A percentile compares a stretch with the other conserved stretches of the same genome.
phyloP scores from a whole-genome alignment of 2,888 invertebrate genomes.

The Sicus ferrugineus region DNA sequence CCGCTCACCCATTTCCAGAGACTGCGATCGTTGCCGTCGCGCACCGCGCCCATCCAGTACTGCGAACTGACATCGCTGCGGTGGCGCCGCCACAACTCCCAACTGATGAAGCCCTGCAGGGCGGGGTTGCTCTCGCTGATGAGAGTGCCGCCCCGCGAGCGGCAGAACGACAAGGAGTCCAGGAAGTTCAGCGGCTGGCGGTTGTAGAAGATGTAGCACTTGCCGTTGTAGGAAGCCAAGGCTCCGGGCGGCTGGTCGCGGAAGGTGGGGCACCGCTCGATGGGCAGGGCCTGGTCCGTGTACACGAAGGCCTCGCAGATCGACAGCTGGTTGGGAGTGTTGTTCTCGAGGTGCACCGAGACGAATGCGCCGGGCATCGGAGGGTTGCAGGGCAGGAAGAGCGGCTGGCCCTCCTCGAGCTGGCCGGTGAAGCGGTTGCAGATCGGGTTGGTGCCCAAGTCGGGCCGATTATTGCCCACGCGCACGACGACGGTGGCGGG shows the following conservation, averaged over 20 bases:
- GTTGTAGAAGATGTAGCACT: constrained; percentile 94
- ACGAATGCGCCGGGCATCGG: constrained; percentile 96
- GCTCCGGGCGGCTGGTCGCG: constrained; percentile 92
- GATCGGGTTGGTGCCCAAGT: constrained; percentile 88
- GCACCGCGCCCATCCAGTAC: constrained; percentile 92
- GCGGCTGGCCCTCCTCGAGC: constrained; percentile 87
- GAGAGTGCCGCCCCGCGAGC: constrained; percentile 81
- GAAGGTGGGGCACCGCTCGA: constrained; percentile 91
- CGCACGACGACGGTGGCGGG: constrained; percentile 88
- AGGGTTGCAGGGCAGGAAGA: constrained; percentile 92
- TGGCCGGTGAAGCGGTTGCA: constrained; percentile 90
- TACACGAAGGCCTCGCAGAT: constrained; percentile 95
- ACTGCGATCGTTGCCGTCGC: constrained; percentile 79
- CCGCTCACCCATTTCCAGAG: constrained; percentile 93
- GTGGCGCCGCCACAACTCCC: constrained; percentile 92
- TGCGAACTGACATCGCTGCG: constrained; percentile 90
- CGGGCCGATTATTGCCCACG: constrained; percentile 92
- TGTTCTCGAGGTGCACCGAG: constrained; percentile 86
- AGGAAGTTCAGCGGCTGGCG: constrained; percentile 82
- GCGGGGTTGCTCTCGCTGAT: constrained; percentile 94
- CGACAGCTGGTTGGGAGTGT: constrained; percentile 78
- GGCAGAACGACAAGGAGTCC: constrained; percentile 82
- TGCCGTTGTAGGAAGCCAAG: constrained; percentile 92
- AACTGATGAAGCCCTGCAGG: constrained; percentile 91
- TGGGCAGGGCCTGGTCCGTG: constrained; percentile 89